Conservation (phyloP, 2,797 vertebrate species). For the Zalophus californianus region DNA sequence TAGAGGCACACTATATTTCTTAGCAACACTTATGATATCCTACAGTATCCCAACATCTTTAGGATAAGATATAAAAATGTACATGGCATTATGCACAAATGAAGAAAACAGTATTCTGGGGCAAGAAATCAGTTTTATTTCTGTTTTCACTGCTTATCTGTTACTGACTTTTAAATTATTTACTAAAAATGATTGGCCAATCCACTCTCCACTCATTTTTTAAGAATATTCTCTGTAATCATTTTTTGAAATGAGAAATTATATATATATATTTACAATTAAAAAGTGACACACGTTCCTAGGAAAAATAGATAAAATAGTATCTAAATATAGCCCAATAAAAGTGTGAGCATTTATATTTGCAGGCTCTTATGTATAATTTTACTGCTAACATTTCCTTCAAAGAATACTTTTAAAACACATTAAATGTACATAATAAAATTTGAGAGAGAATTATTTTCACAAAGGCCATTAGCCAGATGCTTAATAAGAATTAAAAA, state of each 20-base stretch:
- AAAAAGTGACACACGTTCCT: not conserved
- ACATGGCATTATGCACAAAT: not conserved
- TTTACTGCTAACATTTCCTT: slow-evolving; percentile 46
- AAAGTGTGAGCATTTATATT: not conserved
- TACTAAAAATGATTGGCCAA: not conserved
- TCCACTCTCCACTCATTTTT: not conserved
- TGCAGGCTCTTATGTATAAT: not conserved
- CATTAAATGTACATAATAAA: slow-evolving; percentile 51
- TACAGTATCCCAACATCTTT: not conserved
- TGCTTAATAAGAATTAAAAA: slow-evolving; percentile 70
- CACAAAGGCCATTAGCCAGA: slow-evolving; percentile 56
- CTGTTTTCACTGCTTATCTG: not conserved
- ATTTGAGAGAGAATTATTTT: slow-evolving; percentile 52
- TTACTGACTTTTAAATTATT: not conserved
- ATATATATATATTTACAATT: not conserved
- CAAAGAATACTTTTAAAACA: slow-evolving; percentile 51
- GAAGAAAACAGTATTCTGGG: not conserved
- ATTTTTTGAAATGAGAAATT: not conserved
- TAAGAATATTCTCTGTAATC: not conserved
- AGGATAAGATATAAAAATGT: not conserved
- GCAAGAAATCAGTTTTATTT: slow-evolving; percentile 1
- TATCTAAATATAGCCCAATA: not conserved
- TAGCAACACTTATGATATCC: not conserved
- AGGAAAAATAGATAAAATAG: not conserved
- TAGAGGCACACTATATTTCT: not conserved